Conservation (phyloP, 2,888 invertebrate species). For the Archips crataeganus region DNA sequence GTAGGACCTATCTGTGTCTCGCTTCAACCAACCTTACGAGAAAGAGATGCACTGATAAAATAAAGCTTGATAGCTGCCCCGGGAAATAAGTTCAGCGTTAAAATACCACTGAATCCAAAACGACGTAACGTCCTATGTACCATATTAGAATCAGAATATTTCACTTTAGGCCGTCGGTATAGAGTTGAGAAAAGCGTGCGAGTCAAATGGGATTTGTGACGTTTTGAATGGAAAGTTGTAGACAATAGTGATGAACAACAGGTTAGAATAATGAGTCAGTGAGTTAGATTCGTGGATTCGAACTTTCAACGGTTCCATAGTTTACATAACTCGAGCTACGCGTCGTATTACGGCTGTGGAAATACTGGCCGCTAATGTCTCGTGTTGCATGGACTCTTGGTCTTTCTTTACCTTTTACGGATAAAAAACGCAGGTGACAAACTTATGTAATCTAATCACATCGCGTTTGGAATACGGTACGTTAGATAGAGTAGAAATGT, state of each 20-base stretch:
- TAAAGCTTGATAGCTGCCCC: slow-evolving; percentile 1
- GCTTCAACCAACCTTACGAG: neutral
- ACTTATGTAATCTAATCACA: no score
- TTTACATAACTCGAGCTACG: neutral
- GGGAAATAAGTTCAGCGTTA: slow-evolving; percentile 1
- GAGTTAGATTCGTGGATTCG: slow-evolving; percentile 1
- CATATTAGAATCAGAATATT: neutral
- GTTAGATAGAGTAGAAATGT: no score
- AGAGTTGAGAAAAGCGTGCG: neutral
- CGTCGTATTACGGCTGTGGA: neutral
- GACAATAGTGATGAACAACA: slow-evolving; percentile 4
- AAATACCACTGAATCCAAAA: neutral
- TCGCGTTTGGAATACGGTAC: no score
- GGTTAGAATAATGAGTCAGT: slow-evolving; percentile 6
- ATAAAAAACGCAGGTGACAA: neutral
- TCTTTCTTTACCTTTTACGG: slow-evolving; percentile 1
- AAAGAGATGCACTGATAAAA: neutral
- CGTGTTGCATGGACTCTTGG: neutral
- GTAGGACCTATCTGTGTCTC: neutral
- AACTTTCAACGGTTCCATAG: neutral
- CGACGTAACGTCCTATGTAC: neutral
- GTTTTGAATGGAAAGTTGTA: neutral
- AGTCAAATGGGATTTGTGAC: neutral
- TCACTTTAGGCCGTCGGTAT: neutral
- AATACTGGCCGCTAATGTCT: neutral